Percentiles rank a stretch among this genome's conserved stretches.
phyloP scores from a whole-genome alignment of 2,797 vertebrate genomes.

The Anguilla megastoma region DNA sequence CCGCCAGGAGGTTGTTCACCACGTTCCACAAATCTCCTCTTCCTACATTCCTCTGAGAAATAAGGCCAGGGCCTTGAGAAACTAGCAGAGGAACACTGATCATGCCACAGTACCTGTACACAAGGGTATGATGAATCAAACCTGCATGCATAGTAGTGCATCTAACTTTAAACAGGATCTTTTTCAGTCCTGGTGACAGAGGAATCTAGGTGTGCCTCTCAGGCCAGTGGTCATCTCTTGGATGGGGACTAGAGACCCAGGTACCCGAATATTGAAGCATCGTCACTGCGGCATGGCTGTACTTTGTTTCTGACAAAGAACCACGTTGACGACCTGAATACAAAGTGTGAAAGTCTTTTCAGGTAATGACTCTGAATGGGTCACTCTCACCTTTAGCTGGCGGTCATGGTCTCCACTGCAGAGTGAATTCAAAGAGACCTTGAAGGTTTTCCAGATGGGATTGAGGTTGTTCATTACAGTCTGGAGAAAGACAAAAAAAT shows the following conservation, averaged over 20 bases:
- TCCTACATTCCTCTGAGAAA: not conserved
- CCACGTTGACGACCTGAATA: not conserved
- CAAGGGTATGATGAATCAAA: not conserved
- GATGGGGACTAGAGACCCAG: not conserved
- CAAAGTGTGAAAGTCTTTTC: not conserved
- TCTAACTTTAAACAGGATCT: not conserved
- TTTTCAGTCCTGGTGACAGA: not conserved
- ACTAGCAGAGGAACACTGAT: not conserved
- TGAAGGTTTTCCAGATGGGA: constrained; percentile 95
- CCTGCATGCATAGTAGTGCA: not conserved
- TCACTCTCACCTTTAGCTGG: constrained; percentile 79
- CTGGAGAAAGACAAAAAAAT: constrained; percentile 60
- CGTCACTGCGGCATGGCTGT: not conserved
- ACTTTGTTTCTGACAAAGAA: not conserved
- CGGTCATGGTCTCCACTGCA: constrained; percentile 95
- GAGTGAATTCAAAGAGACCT: constrained; percentile 93
- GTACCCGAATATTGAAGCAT: no score
- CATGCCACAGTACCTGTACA: no score
- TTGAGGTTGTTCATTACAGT: constrained; percentile 98
- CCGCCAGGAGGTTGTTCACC: not conserved
- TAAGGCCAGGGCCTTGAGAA: not conserved
- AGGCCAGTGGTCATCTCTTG: not conserved
- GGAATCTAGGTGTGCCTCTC: not conserved
- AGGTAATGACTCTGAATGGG: not conserved
- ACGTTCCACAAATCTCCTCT: constrained; percentile 8